Conservation (phyloP, 2,888 invertebrate genomes). For the Spilosoma lubricipeda region DNA sequence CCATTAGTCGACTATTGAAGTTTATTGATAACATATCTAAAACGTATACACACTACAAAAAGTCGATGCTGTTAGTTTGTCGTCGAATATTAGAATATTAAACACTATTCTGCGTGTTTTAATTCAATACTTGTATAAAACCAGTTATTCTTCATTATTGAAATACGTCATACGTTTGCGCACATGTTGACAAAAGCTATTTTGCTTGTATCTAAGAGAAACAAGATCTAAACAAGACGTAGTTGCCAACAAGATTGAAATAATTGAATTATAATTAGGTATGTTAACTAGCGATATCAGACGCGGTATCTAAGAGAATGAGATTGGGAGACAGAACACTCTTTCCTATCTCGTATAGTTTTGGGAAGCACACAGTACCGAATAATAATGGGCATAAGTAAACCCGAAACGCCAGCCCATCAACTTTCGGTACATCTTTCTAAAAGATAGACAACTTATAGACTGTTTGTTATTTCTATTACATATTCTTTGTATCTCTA, state of each 20-base stretch:
- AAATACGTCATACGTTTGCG: conserved; percentile 3
- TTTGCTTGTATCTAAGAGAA: neutral
- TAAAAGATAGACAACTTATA: no score
- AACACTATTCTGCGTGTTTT: neutral
- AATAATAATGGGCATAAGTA: no score
- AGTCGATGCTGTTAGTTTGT: neutral
- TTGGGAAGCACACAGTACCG: no score
- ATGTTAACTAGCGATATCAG: neutral
- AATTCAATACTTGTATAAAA: conserved; percentile 2
- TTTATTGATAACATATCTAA: neutral
- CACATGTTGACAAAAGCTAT: neutral
- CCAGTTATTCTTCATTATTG: conserved; percentile 9
- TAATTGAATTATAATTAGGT: neutral
- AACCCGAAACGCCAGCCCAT: no score
- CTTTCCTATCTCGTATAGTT: no score
- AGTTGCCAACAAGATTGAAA: neutral
- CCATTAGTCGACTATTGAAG: no score
- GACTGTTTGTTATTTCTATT: neutral
- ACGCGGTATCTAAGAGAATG: neutral
- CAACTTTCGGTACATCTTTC: no score
- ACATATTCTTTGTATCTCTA: neutral
- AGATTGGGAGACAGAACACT: neutral
- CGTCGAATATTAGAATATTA: neutral
- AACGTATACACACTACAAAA: neutral
- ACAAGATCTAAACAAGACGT: neutral